Conservation (phyloP, 1,140 invertebrate species). For the Drosophila setifemur region DNA sequence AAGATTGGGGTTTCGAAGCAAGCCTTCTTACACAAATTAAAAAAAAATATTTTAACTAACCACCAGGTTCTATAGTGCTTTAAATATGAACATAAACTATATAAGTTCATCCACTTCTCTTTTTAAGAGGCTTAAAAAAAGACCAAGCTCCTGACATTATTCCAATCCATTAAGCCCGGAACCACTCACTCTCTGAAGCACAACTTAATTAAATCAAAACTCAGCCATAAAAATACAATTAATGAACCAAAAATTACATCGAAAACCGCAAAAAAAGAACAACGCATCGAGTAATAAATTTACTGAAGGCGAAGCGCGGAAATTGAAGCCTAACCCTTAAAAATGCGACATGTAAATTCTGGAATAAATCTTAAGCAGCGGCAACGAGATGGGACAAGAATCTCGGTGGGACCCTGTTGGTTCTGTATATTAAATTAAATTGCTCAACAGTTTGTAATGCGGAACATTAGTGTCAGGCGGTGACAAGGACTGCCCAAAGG, state of each 20-base stretch:
- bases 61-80: constrained; percentile 3
- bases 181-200: constrained; percentile 11
- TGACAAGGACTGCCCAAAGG: constrained; percentile 62
- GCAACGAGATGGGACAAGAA: constrained; percentile 36
- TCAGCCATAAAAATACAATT: constrained; percentile 66
- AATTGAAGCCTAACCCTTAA: constrained; percentile 33
- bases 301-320: constrained; percentile 7
- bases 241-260: constrained; percentile 76
- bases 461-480: constrained; percentile 79
- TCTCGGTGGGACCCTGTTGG: constrained; percentile 14
- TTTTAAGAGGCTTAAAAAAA: constrained; percentile 1
- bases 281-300: constrained; percentile 56
- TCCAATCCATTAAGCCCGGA: constrained; percentile 62
- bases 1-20: no score
- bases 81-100: neutral
- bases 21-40: no score
- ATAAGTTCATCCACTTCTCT: neutral
- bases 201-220: constrained; percentile 76
- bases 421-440: constrained; percentile 79
- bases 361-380: constrained; percentile 66
- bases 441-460: constrained; percentile 82
- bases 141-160: constrained; percentile 41
- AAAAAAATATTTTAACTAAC: no score
- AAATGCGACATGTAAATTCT: constrained; percentile 43
- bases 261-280: constrained; percentile 50